These are phyloP conservation scores for Tylochromis polylepis DNA, from an alignment of 2,113 vertebrate species.

Conservation along the genomic window DNA sequence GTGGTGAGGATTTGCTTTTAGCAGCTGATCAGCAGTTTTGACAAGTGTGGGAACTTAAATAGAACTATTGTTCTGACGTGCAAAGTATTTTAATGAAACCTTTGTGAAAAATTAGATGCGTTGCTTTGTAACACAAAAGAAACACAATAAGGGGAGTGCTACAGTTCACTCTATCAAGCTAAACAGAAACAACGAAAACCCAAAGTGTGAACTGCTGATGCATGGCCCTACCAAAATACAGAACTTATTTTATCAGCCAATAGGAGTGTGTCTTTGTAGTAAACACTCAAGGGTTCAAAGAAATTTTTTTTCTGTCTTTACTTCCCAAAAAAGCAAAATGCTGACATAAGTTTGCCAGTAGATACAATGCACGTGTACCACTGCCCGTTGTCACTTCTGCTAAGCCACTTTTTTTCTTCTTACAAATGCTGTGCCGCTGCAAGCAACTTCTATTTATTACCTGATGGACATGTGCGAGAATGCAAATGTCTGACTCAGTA, in stretches of 20 bases:
- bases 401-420: background rate
- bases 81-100: background rate
- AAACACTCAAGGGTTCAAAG: background rate
- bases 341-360: slow-evolving; percentile 17
- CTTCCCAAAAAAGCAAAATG: background rate
- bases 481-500: background rate
- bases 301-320: background rate
- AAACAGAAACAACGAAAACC: background rate
- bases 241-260: background rate
- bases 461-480: background rate
- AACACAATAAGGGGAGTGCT: background rate
- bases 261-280: background rate
- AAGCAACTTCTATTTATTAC: background rate
- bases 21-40: background rate
- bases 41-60: background rate
- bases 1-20: background rate
- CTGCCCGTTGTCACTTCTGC: background rate
- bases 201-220: background rate
- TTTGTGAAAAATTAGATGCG: background rate
- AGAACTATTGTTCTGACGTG: background rate
- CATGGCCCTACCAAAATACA: background rate
- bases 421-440: background rate
- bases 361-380: background rate
- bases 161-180: background rate
- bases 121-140: background rate